Evolutionary conservation across 2,888 invertebrate genomes (phyloP).

Genomic region (Orthonevra nobilis): DNA sequence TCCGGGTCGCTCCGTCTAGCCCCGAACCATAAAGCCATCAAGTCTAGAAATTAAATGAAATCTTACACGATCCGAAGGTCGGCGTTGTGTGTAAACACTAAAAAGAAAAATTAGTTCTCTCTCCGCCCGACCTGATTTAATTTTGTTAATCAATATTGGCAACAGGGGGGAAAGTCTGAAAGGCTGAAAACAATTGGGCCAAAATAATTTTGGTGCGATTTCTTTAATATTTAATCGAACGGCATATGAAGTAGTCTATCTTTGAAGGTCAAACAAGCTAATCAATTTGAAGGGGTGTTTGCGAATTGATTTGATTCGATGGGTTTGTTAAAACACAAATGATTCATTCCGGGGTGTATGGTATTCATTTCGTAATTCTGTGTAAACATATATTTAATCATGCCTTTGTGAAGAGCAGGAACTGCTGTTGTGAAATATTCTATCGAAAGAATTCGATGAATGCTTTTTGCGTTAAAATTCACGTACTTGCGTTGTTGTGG

Average conservation of each 20-base stretch:
- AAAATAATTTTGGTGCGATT: conserved; percentile 17
- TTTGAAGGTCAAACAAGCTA: conserved; percentile 29
- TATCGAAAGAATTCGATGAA: too few species aligned
- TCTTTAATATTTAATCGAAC: conserved; percentile 34
- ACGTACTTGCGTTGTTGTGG: too few species aligned
- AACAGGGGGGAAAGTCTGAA: neutral
- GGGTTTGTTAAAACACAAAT: too few species aligned
- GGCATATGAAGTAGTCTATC: neutral
- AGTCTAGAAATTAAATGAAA: too few species aligned
- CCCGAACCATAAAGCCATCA: conserved; percentile 6
- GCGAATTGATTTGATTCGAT: too few species aligned
- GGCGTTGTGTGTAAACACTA: conserved; percentile 42
- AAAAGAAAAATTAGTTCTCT: conserved; percentile 3
- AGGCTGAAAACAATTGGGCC: conserved; percentile 19
- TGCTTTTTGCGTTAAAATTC: too few species aligned
- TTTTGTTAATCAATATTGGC: conserved; percentile 39
- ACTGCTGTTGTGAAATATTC: too few species aligned
- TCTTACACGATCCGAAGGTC: conserved; percentile 43
- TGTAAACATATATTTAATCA: too few species aligned
- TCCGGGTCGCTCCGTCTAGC: neutral
- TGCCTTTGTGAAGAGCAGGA: too few species aligned
- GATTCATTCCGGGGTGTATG: too few species aligned
- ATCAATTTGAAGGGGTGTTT: too few species aligned
- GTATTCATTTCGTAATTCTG: too few species aligned
- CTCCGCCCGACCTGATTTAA: neutral